Evolutionary conservation across 2,888 invertebrate genomes (phyloP).

Genomic region (Teleogryllus oceanicus): DNA sequence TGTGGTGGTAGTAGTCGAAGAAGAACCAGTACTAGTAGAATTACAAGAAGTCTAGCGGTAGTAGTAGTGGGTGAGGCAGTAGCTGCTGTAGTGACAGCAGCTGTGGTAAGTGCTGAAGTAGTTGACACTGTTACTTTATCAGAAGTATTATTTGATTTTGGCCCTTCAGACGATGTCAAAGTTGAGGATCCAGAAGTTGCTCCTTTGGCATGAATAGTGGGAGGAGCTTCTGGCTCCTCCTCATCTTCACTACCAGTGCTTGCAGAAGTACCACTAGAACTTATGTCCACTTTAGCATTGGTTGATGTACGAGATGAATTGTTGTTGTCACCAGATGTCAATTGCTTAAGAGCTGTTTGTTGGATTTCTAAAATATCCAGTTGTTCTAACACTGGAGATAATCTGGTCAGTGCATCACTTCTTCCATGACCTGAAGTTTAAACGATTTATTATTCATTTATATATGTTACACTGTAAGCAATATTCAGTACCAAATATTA

Average conservation of each 20-base stretch:
- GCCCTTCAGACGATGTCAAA: too few relatives aligned
- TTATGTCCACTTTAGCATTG: slow-evolving; percentile 33
- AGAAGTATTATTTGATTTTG: too few relatives aligned
- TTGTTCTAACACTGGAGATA: slow-evolving; percentile 35
- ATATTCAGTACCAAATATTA: too few relatives aligned
- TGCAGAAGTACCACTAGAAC: slow-evolving; percentile 20
- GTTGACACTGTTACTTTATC: too few relatives aligned
- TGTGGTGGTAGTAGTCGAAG: too few relatives aligned
- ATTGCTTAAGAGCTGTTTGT: slow-evolving; percentile 34
- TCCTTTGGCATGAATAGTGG: slow-evolving; percentile 21
- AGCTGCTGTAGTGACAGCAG: too few relatives aligned
- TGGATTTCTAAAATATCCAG: slow-evolving; percentile 37
- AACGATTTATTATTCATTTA: neutral
- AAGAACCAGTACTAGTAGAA: too few relatives aligned
- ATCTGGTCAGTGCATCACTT: slow-evolving; percentile 27
- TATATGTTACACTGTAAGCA: too few relatives aligned
- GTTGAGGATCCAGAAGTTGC: slow-evolving; percentile 35
- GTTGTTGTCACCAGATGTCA: slow-evolving; percentile 21
- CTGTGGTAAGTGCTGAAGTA: too few relatives aligned
- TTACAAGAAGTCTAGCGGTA: too few relatives aligned
- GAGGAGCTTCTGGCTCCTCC: slow-evolving; percentile 26
- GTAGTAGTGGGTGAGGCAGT: too few relatives aligned
- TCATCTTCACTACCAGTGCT: neutral
- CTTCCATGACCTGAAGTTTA: neutral
- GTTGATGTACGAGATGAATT: neutral